Percentiles rank a stretch among this genome's conserved stretches.
phyloP scores from a whole-genome alignment of 2,113 vertebrate genomes.

The Melanocharis versteri region DNA sequence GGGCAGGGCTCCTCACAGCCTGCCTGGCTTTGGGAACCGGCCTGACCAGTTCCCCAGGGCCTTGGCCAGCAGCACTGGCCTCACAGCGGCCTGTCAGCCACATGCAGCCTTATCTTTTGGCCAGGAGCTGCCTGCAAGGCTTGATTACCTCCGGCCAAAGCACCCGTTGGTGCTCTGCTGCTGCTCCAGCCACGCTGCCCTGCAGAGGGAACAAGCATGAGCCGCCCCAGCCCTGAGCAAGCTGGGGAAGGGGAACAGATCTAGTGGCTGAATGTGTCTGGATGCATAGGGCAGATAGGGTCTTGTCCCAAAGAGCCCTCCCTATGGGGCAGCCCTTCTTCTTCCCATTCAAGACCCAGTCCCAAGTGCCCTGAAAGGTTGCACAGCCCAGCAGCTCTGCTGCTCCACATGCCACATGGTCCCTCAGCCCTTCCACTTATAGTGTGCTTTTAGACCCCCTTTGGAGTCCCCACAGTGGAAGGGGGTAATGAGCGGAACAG shows the following conservation, averaged over 20 bases:
- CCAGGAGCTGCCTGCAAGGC: not conserved
- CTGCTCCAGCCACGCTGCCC: accelerated
- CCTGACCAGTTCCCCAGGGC: not conserved
- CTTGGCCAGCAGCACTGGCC: not conserved
- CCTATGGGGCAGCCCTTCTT: not conserved
- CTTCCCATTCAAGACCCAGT: not conserved
- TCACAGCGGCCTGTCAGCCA: not conserved
- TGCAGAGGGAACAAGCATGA: not conserved
- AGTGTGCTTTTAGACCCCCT: not conserved
- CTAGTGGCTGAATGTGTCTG: not conserved
- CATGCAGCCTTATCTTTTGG: not conserved
- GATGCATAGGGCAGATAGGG: accelerated
- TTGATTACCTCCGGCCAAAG: not conserved
- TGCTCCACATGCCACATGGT: not conserved
- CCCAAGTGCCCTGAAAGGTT: not conserved
- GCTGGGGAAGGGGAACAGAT: not conserved
- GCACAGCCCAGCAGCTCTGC: not conserved
- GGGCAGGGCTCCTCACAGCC: not conserved
- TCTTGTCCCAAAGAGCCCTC: not conserved
- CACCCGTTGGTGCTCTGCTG: not conserved
- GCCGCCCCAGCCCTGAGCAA: not conserved
- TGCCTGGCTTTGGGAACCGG: not conserved
- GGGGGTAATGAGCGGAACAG: not conserved
- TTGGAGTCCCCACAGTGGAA: not conserved
- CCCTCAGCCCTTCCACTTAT: not conserved